Conservation (phyloP, 2,113 vertebrate genomes). For the Empidonax alnorum region DNA sequence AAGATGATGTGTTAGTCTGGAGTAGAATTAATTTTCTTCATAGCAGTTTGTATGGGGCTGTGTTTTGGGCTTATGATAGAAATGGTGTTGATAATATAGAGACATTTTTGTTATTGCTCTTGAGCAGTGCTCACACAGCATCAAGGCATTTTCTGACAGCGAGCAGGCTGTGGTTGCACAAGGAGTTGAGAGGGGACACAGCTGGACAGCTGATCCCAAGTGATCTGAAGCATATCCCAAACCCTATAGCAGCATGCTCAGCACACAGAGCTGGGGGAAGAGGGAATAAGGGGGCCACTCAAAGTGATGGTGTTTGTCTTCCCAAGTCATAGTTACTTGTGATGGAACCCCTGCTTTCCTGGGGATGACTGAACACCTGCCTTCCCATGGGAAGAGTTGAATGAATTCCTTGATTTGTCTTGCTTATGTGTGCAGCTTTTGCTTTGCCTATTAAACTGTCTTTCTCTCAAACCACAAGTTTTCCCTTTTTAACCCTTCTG, state of each 20-base stretch:
- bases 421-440: background rate
- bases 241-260: background rate
- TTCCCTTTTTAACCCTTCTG: background rate
- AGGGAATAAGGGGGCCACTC: background rate
- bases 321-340: too few species aligned
- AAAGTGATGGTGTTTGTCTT: background rate
- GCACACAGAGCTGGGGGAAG: background rate
- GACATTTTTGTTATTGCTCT: background rate
- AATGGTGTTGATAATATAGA: background rate
- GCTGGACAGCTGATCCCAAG: background rate
- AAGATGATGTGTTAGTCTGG: background rate
- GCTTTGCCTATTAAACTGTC: background rate
- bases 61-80: background rate
- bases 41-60: background rate
- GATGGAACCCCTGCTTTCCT: background rate
- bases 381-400: background rate
- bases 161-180: background rate
- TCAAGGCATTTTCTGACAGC: background rate
- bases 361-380: background rate
- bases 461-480: background rate
- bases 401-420: background rate
- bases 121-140: background rate
- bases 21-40: background rate
- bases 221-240: background rate
- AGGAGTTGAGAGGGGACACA: background rate